These are phyloP conservation scores for Oncorhynchus tshawytscha DNA, from an alignment of 2,113 vertebrate species.

Conservation along the genomic window DNA sequence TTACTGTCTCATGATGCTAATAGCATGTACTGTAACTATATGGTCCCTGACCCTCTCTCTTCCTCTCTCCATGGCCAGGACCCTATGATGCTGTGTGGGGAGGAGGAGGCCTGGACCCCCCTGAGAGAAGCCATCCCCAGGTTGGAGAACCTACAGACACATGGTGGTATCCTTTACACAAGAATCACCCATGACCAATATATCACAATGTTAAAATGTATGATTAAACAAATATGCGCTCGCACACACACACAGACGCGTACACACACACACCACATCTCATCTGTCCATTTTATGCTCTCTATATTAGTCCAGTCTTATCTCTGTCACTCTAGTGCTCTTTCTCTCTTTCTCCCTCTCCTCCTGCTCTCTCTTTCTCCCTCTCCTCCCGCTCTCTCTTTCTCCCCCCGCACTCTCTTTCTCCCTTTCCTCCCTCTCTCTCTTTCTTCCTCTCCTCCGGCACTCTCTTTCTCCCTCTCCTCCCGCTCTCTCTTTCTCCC, in stretches of 20 bases:
- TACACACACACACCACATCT: neutral
- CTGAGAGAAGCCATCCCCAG: conserved; percentile 69
- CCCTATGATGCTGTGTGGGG: conserved; percentile 76
- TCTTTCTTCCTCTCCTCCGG: too few species aligned
- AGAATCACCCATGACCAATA: too few species aligned
- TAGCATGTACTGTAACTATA: neutral
- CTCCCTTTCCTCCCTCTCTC: neutral
- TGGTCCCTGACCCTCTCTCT: neutral
- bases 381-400: neutral
- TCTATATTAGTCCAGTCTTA: too few species aligned
- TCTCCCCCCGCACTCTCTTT: neutral
- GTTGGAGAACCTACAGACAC: conserved; percentile 70
- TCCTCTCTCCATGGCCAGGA: conserved; percentile 69
- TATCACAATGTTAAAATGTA: too few species aligned
- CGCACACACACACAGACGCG: conserved; percentile 7
- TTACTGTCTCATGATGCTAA: neutral
- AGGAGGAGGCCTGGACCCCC: conserved; percentile 72
- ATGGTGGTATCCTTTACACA: conserved; percentile 78
- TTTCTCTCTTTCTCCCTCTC: neutral
- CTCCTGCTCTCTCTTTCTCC: neutral
- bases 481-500: too few species aligned
- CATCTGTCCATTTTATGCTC: too few species aligned
- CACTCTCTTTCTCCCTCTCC: too few species aligned
- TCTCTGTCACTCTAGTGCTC: too few species aligned
- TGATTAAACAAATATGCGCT: neutral